Base-by-base conservation (phyloP, 2,113 vertebrate species). In the Penelope pileata region DNA sequence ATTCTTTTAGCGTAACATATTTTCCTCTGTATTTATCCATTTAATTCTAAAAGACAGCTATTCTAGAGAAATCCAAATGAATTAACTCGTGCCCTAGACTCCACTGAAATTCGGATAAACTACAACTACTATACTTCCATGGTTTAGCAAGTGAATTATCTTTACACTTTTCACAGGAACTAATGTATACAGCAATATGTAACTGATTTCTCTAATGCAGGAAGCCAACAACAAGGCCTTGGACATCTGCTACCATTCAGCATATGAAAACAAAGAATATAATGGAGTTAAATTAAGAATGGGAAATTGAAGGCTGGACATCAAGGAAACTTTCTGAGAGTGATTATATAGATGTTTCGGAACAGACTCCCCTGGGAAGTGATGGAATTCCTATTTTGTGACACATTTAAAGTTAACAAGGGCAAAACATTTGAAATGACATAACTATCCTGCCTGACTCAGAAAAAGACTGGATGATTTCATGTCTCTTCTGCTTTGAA, bases 201-300 rank as follows among this genome's bases (percentile, higher is more conserved):
- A 87, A 94, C 42, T 80, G 42, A 90, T 67, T 70, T 83, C 54
- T 77, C 50, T 54, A 86, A 67, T 22, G 29, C 64, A 88, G 48
- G 60, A 48, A 95, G 48, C 69, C 43, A 50, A 47, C 45, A 67
- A 38, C 29, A 86, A 30, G 51, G 63, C 34, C 29, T 23, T 77
- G 32, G 63, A 83, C 63, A 86, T 81, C 64, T 70, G 86, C 58
- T 73, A 75, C 36, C 40, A 77, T 50, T 90, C 54, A 87, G 54
- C 50, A 83, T 50, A 77, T 10, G 79, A 32, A 45, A 83, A 80
- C 59, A 94, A 91, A 50, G 42, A 80, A 73, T 47, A 80, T n/a
- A 91, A 88, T 48, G 27, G 34, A 86, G 50, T 88, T 90, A 95
- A 88, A 94, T 51, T 86, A 94, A 86, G 75, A 94, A 86, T 80